Base-by-base conservation (phyloP, 2,113 vertebrate species). In the Marmota flaviventris region DNA sequence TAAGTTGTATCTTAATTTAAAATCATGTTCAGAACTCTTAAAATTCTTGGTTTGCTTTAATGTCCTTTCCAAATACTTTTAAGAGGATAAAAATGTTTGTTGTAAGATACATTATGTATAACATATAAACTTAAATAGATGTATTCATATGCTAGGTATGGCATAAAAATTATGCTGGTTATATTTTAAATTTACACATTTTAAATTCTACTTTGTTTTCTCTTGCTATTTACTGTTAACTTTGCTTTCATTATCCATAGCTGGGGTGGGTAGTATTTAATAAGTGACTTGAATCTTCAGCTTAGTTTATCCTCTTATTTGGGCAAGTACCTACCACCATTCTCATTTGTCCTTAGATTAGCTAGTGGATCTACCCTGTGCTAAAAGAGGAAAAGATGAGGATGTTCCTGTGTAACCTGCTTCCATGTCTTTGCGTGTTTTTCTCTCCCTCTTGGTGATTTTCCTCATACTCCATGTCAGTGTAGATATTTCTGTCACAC, bases 21-120 rank as follows among this genome's bases (percentile, higher is more conserved):
- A 94, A 88, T 89, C 48, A 65, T 63, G 39, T 32, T 95, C 42
- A 93, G 37, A 91, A 70, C 51, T 92, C 56, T 82, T 88, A 93
- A 95, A 97, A 95, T 69, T 94, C 67, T 81, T 87, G 24, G 29
- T 92, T 51, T 91, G 75, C 48, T 79, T 92, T 69, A 77, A 34
- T 82, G 34, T 42, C 51, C 61, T 87, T 91, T 70, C 58, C 45
- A 92, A 69, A 94, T 96, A n/a, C 22, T 89, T 96, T 91, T 89
- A 65, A 87, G 24, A 93, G 18, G 48, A 93, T 76, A 95, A 90
- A 95, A 87, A 77, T 88, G 58, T 73, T 85, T 84, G 34, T 82
- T 48, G 8, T 97, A 73, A 65, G 56, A 56, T 51, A 37, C 2
- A 86, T 97, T 89, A 39, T 53, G 94, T 67, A 22, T 92, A 94